phyloP scores from a whole-genome alignment of 2,888 invertebrate species.

The Helobdella robusta region DNA sequence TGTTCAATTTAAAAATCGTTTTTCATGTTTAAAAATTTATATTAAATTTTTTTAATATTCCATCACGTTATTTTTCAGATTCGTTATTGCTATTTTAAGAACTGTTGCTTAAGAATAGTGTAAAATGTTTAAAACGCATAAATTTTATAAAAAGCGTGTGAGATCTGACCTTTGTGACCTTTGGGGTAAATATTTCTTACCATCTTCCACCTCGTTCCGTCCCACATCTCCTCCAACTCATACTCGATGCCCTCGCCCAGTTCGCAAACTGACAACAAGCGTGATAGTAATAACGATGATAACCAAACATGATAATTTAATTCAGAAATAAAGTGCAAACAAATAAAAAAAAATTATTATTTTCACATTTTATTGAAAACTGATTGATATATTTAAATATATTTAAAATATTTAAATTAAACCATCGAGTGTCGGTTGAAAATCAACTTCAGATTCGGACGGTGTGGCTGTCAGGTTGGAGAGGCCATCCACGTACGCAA shows the following conservation, averaged over 20 bases:
- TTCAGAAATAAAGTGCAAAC: not conserved
- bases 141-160: no score
- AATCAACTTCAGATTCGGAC: conserved; percentile 29
- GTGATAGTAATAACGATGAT: not conserved
- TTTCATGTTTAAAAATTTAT: no score
- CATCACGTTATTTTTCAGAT: no score
- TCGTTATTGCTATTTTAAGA: no score
- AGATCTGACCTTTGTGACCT: conserved; percentile 1
- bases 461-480: conserved; percentile 29
- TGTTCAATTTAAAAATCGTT: no score
- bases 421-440: conserved; percentile 18
- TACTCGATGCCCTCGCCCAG: conserved; percentile 26
- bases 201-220: conserved; percentile 28
- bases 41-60: no score
- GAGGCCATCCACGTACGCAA: conserved; percentile 33
- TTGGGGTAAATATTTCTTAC: conserved; percentile 22
- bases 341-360: not conserved
- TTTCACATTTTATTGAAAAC: not conserved
- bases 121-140: no score
- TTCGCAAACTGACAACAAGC: conserved; percentile 18
- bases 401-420: no score
- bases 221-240: conserved; percentile 32
- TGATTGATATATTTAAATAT: no score
- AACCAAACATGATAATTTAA: not conserved
- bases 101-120: no score